These are phyloP conservation scores for Caradrina clavipalpis DNA, from an alignment of 2,888 invertebrate species.

Conservation along the genomic window DNA sequence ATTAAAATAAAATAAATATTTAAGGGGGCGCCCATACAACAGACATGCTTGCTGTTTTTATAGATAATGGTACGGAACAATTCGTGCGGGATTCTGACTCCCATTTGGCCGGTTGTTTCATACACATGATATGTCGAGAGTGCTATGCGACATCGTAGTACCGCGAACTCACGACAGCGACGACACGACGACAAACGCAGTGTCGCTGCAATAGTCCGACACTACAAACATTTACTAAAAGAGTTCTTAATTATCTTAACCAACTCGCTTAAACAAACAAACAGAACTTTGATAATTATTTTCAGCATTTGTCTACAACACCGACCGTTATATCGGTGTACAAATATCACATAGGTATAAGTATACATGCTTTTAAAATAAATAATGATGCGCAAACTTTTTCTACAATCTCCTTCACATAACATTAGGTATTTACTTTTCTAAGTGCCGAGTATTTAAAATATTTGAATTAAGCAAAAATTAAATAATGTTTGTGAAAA, in stretches of 20 bases:
- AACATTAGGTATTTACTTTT: conserved; percentile 24
- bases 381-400: conserved; percentile 8
- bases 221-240: no score
- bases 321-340: not conserved
- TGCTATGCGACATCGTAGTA: no score
- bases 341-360: not conserved
- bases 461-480: conserved; percentile 6
- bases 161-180: no score
- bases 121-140: no score
- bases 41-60: no score
- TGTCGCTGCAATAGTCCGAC: no score
- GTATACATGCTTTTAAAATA: not conserved
- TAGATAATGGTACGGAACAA: no score
- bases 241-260: not conserved
- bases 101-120: no score
- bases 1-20: no score
- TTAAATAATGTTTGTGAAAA: conserved; percentile 10
- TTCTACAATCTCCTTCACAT: conserved; percentile 9
- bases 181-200: no score
- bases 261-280: not conserved
- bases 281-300: not conserved
- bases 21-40: no score
- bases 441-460: conserved; percentile 13
- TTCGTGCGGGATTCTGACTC: no score
- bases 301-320: not conserved